phyloP scores from a whole-genome alignment of 2,113 vertebrate species.

The Amphilophus citrinellus region DNA sequence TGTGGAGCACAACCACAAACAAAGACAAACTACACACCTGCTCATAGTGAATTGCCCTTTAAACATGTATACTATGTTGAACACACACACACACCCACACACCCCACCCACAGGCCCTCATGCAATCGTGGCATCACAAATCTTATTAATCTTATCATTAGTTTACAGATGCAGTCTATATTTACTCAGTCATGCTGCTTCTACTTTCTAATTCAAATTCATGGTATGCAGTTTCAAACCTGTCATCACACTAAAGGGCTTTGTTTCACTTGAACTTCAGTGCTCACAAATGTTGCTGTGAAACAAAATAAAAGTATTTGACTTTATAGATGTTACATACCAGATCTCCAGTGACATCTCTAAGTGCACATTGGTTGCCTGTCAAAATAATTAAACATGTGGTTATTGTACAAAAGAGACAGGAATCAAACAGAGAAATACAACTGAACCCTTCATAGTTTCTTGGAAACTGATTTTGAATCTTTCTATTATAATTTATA shows the following conservation, averaged over 20 bases:
- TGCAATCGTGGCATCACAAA: neutral
- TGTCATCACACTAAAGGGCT: neutral
- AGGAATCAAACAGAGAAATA: neutral
- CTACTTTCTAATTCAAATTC: neutral
- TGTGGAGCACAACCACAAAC: neutral
- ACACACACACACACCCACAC: neutral
- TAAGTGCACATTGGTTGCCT: constrained; percentile 93
- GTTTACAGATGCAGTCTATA: neutral
- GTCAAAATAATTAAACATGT: constrained; percentile 59
- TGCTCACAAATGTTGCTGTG: neutral
- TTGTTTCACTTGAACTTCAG: neutral
- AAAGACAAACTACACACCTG: neutral
- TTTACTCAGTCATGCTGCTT: neutral
- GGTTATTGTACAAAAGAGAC: constrained; percentile 4
- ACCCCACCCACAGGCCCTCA: neutral
- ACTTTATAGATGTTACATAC: constrained; percentile 80
- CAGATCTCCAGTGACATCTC: constrained; percentile 93
- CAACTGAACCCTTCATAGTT: neutral
- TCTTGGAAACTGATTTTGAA: neutral
- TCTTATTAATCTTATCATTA: neutral
- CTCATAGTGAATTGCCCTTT: neutral
- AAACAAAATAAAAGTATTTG: neutral
- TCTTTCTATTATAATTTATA: neutral
- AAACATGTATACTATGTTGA: neutral
- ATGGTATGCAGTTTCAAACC: neutral